Evolutionary conservation across 2,113 vertebrate species (phyloP), one percentile per base, ranked within the genome.

Genomic region (Phalacrocorax aristotelis): DNA sequence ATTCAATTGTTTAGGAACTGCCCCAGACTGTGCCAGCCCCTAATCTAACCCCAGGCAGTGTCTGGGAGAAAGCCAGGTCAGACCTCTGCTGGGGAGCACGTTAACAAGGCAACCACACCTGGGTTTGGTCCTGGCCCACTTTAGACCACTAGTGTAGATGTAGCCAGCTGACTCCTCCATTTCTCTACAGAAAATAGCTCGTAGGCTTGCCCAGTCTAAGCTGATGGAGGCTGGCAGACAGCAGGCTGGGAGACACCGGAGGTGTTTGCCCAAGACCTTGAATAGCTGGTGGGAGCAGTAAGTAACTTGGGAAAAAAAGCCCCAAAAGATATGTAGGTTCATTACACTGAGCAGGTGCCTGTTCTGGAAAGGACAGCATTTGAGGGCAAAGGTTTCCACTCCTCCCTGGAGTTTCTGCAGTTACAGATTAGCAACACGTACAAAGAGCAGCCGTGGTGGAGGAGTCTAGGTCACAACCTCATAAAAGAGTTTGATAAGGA

Each of bases 311-410:
- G 38, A 9, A 2, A 7, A 30, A 48, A 32, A 80, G 27, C 2
- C 3, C 5, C 10, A 13, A 68, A 77, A 75, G 62, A 58, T 20
- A 36, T 4, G 3, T 46, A 16, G 21, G 20, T 29, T 54, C 44
- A 42, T 61, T 49, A n/a, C 19, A 25, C 4, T 0, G 0, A 69
- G n/a, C 2, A 5, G 27, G 18, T 46, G 22, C 20, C 15, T 70
- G 15, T 61, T 89, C 54, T 83, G 54, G 72, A 65, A 58, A 58
- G 23, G 30, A 26, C 19, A 54, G 44, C 3, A 15, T 44, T 4
- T 7, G 22, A 88, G 29, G 34, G 68, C 58, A 54, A 83, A 66
- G 54, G 58, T 66, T 77, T 83, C 52, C 9, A 4, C 30, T 77
- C 25, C 16, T 77, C 32, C 48, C n/a, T 48, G 65, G 46, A 75